Conservation (phyloP, 2,888 invertebrate genomes). For the Drosophila testacea region DNA sequence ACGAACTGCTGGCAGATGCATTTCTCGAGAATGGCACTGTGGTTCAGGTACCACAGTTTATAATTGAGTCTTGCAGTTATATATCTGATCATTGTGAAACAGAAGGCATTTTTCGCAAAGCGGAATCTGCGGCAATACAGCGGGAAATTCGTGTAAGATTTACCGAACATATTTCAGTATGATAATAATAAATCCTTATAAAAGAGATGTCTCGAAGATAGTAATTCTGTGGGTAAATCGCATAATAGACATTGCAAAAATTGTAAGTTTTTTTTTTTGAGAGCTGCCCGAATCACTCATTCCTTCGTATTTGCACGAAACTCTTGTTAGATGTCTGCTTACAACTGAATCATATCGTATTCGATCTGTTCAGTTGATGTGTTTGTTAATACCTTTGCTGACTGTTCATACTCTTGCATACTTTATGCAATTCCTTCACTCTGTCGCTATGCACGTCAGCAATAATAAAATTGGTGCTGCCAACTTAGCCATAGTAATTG, state of each 20-base stretch:
- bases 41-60: constrained; percentile 90
- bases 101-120: constrained; percentile 95
- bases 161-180: not conserved
- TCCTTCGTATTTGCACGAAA: constrained; percentile 89
- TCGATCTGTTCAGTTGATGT: constrained; percentile 87
- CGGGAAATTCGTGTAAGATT: constrained; percentile 91
- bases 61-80: constrained; percentile 90
- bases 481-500: constrained; percentile 94
- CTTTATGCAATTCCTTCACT: constrained; percentile 88
- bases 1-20: constrained; percentile 86
- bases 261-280: constrained; percentile 93
- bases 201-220: constrained; percentile 24
- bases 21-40: constrained; percentile 89
- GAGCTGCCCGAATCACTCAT: constrained; percentile 94
- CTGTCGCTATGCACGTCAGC: constrained; percentile 88
- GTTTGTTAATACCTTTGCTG: constrained; percentile 90
- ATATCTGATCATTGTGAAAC: constrained; percentile 89
- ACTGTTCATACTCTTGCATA: constrained; percentile 93
- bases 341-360: constrained; percentile 8
- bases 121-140: constrained; percentile 93
- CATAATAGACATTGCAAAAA: constrained; percentile 93
- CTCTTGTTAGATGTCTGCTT: constrained; percentile 88
- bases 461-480: constrained; percentile 93
- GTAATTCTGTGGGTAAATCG: constrained; percentile 87
- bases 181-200: not conserved